phyloP scores from a whole-genome alignment of 2,888 invertebrate genomes.

The Machimus rusticus region DNA sequence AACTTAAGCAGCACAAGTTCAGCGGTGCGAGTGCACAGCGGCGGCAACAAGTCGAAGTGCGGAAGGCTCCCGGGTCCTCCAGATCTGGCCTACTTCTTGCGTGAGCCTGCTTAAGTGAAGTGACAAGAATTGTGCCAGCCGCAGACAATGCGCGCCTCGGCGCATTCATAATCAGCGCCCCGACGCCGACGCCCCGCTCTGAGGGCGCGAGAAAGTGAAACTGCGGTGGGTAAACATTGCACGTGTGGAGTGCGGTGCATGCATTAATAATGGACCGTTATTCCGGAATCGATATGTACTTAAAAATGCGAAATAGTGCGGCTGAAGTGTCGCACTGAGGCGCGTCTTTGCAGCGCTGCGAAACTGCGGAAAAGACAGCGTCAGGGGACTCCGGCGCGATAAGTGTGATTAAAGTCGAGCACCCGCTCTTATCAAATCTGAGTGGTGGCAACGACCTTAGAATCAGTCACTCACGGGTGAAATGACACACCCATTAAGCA shows the following conservation, averaged over 20 bases:
- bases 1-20: background rate
- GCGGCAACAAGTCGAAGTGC: background rate
- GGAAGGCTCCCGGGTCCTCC: background rate
- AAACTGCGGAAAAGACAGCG: background rate
- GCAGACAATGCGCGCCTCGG: background rate
- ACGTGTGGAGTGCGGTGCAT: background rate
- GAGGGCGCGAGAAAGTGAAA: background rate
- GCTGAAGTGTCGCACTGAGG: background rate
- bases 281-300: background rate
- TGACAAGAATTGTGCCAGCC: background rate
- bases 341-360: background rate
- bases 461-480: background rate
- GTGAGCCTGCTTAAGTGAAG: background rate
- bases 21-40: background rate
- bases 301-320: background rate
- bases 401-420: background rate
- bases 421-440: background rate
- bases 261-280: background rate
- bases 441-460: background rate
- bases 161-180: background rate
- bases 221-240: background rate
- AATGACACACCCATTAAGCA: background rate
- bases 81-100: background rate
- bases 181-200: background rate
- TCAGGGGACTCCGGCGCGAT: background rate